Percentiles rank a stretch among this genome's conserved stretches.
phyloP scores from a whole-genome alignment of 2,888 invertebrate species.

The Arge pagana region DNA sequence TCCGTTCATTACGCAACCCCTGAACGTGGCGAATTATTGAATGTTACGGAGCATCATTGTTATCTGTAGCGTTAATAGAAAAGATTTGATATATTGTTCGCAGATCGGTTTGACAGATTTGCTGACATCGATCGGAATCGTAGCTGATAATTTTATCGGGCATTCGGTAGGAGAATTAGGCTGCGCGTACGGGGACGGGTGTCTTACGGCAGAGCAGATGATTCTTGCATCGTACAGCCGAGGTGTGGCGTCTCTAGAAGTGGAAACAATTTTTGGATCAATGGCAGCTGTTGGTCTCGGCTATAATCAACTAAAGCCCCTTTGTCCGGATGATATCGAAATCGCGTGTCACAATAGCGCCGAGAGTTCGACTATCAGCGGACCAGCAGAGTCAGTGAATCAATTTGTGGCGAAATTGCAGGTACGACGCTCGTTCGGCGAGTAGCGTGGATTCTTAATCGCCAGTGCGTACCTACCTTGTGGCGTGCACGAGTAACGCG shows the following conservation, averaged over 20 bases:
- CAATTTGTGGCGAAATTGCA: slow-evolving; percentile 49
- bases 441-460: too few species aligned
- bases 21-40: too few species aligned
- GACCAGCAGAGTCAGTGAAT: slow-evolving; percentile 54
- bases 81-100: too few species aligned
- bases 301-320: slow-evolving; percentile 60
- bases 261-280: slow-evolving; percentile 71
- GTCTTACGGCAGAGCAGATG: slow-evolving; percentile 84
- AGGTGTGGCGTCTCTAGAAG: slow-evolving; percentile 76
- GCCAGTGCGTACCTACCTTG: too few species aligned
- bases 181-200: slow-evolving; percentile 90
- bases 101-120: slow-evolving; percentile 66
- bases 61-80: too few species aligned
- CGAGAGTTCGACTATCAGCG: slow-evolving; percentile 66
- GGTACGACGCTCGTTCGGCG: too few species aligned
- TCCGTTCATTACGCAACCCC: too few species aligned
- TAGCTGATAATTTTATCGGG: slow-evolving; percentile 73
- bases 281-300: slow-evolving; percentile 86
- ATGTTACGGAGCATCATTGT: too few species aligned
- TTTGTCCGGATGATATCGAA: slow-evolving; percentile 58
- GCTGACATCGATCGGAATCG: slow-evolving; percentile 61
- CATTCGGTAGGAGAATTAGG: slow-evolving; percentile 91
- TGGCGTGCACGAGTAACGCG: too few species aligned
- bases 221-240: slow-evolving; percentile 83
- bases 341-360: slow-evolving; percentile 66